Conservation (phyloP, 2,888 invertebrate species). For the Temnothorax ravouxi region DNA sequence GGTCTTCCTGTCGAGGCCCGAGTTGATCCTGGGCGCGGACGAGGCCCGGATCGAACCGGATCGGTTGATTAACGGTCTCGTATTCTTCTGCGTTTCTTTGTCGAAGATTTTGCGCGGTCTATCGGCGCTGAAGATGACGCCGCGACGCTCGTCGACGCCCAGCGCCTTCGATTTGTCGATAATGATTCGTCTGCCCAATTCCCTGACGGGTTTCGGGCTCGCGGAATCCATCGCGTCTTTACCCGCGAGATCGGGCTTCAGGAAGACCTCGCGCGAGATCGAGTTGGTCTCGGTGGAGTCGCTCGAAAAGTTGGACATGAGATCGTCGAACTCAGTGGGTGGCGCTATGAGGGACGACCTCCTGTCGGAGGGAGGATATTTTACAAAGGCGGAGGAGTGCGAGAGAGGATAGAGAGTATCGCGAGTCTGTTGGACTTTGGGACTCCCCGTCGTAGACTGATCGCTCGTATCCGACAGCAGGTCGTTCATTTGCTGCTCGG, state of each 20-base stretch:
- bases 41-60: conserved; percentile 78
- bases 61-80: conserved; percentile 73
- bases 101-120: conserved; percentile 73
- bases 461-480: conserved; percentile 90
- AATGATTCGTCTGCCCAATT: conserved; percentile 80
- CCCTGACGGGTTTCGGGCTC: conserved; percentile 57
- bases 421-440: conserved; percentile 62
- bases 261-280: conserved; percentile 76
- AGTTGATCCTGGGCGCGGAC: conserved; percentile 75
- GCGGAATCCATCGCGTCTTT: conserved; percentile 57
- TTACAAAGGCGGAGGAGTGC: conserved; percentile 84
- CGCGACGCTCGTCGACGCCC: conserved; percentile 66
- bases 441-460: conserved; percentile 80
- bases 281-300: conserved; percentile 83
- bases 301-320: conserved; percentile 80
- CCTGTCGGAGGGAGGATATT: conserved; percentile 79
- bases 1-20: conserved; percentile 73
- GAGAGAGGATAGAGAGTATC: conserved; percentile 80
- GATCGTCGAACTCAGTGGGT: conserved; percentile 86
- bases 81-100: conserved; percentile 71
- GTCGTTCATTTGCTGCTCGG: conserved; percentile 94
- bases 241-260: conserved; percentile 59
- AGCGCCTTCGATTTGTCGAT: conserved; percentile 81
- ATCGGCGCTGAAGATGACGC: conserved; percentile 64
- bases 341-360: conserved; percentile 86